Percentiles rank a stretch among this genome's conserved stretches.
phyloP scores from a whole-genome alignment of 2,113 vertebrate genomes.

The Daphoenositta chrysoptera region DNA sequence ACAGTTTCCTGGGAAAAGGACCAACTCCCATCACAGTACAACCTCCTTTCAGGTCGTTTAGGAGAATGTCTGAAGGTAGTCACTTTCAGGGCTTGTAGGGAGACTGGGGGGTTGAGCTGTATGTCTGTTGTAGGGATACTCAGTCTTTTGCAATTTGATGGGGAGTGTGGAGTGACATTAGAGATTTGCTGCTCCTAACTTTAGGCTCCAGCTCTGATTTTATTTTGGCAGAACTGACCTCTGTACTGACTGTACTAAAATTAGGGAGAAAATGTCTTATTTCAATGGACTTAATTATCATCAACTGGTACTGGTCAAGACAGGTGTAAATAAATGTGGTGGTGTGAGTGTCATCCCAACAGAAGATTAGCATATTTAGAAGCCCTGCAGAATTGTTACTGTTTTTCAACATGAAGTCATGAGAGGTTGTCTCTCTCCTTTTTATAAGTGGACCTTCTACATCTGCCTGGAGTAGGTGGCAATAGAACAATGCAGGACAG shows the following conservation, averaged over 20 bases:
- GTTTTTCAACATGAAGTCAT: not conserved
- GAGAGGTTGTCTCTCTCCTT: not conserved
- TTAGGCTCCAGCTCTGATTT: not conserved
- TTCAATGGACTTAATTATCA: not conserved
- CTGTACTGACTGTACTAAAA: not conserved
- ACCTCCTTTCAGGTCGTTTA: not conserved
- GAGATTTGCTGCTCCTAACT: not conserved
- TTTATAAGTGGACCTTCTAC: not conserved
- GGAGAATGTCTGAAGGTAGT: not conserved
- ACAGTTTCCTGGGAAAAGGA: not conserved
- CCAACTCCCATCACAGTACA: accelerated
- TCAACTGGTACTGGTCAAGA: not conserved
- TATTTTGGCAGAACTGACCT: not conserved
- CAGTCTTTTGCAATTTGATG: not conserved
- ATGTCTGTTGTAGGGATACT: not conserved
- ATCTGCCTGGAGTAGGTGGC: not conserved
- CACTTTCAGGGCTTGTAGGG: not conserved
- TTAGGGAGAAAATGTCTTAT: not conserved
- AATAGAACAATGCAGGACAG: not conserved
- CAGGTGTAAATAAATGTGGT: not conserved
- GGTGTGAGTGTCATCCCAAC: not conserved
- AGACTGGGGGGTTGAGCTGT: not conserved
- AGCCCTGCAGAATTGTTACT: not conserved
- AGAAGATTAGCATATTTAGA: not conserved
- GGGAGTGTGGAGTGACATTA: not conserved